A percentile compares a stretch with the other conserved stretches of the same genome.
Conservation (phyloP, 2,113 vertebrate genomes). For the Actinemys pallida region DNA sequence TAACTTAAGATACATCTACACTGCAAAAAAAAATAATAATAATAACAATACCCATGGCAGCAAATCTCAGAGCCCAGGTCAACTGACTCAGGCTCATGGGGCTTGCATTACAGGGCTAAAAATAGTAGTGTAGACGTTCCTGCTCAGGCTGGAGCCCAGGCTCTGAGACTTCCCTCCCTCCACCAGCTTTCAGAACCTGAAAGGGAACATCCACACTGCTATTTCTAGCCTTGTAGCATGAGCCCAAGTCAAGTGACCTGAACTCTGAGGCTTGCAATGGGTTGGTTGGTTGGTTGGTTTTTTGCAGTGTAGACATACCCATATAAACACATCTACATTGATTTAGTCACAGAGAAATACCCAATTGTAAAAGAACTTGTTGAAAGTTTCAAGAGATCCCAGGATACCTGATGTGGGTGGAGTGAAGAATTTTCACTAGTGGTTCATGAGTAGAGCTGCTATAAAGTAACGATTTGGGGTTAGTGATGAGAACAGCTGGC, state of each 20-base stretch:
- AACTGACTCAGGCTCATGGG: too few species aligned
- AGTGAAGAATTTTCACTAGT: conserved; percentile 85
- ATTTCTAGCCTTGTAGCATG: too few species aligned
- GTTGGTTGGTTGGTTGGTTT: too few species aligned
- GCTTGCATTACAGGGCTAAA: too few species aligned
- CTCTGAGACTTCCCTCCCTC: too few species aligned
- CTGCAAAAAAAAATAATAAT: too few species aligned
- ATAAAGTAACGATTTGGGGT: conserved; percentile 94
- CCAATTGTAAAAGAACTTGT: conserved; percentile 4
- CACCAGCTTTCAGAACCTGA: too few species aligned
- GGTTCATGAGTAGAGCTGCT: conserved; percentile 89
- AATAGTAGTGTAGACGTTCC: too few species aligned
- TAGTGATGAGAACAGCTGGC: conserved; percentile 95
- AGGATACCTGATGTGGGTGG: conserved; percentile 94
- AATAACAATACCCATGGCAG: too few species aligned
- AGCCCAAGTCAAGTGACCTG: background rate
- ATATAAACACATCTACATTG: background rate
- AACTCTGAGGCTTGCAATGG: background rate
- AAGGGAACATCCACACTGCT: too few species aligned
- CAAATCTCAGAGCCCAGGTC: too few species aligned
- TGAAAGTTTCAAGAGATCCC: background rate
- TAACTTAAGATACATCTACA: background rate
- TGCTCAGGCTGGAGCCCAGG: too few species aligned
- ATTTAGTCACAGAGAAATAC: background rate
- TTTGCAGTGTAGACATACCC: background rate